Base-by-base conservation (phyloP, 2,888 invertebrate genomes). In the Dilophus febrilis region DNA sequence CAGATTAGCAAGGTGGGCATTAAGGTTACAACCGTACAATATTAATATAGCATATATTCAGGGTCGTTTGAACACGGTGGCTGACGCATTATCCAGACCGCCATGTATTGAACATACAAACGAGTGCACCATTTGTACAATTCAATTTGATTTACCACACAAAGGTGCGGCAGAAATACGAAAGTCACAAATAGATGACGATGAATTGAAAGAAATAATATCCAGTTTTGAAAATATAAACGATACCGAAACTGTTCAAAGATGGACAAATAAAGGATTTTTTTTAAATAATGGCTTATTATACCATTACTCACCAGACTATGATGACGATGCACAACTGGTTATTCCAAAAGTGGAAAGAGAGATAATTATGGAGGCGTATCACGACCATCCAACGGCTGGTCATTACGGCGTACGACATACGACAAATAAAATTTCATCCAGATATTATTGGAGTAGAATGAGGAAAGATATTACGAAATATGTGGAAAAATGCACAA, bases 21-120 rank as follows among this genome's bases (percentile, higher is more conserved):
- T n/a, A n/a, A n/a, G n/a, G n/a, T n/a, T n/a, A n/a, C n/a, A n/a
- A n/a, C n/a, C n/a, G n/a, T n/a, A n/a, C n/a, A n/a, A n/a, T 27
- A 42, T 64, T 4, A 45, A 50, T 1, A 51, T 64, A 4, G 45
- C 51, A 11, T 61, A 65, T 41, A 49, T 53, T 3, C 57, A 56
- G 1, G 64, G 64, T 2, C 53, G 47, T 26, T 43, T 44, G 1
- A 59, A 64, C 43, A 46, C 51, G 12, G 47, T 58, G 3, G 47
- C 49, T 13, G 46, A 47, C 29, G 45, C 47, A 2, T 28, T 47
- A 3, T 46, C 47, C 3, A n/a, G n/a, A n/a, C 37, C 42, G 32
- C 36, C 42, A 35, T 34, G 40, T 31, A 8, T 27, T 27, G 19
- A 19, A 1, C 40, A 44, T 16, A 38, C 34, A 2, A 35, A 44